phyloP scores from a whole-genome alignment of 2,113 vertebrate species.

The Osmerus eperlanus region DNA sequence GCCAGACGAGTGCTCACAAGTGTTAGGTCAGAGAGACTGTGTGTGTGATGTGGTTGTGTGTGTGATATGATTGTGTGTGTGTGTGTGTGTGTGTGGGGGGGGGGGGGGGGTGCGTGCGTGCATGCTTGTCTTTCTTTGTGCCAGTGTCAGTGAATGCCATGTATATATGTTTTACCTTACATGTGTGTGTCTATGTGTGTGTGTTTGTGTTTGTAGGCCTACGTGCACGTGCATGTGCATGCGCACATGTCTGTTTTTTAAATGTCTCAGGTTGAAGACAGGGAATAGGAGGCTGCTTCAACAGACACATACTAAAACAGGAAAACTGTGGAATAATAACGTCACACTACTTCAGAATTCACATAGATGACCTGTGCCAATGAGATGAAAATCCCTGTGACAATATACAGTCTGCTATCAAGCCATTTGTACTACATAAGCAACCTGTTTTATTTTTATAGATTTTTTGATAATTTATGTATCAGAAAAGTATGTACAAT shows the following conservation, averaged over 20 bases:
- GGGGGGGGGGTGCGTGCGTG: neutral
- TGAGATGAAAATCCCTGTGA: conserved; percentile 20
- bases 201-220: conserved; percentile 19
- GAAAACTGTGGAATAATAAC: conserved; percentile 31
- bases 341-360: conserved; percentile 6
- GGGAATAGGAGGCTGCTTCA: conserved; percentile 37
- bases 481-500: conserved; percentile 16
- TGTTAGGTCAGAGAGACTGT: conserved; percentile 29
- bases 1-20: conserved; percentile 40
- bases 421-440: neutral
- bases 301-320: conserved; percentile 29
- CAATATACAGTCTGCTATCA: neutral
- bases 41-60: neutral
- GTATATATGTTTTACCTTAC: neutral
- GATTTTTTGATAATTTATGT: neutral
- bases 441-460: conserved; percentile 2
- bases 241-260: neutral
- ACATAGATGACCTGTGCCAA: neutral
- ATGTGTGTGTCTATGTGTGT: conserved; percentile 14
- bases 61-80: neutral
- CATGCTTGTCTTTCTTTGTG: conserved; percentile 2
- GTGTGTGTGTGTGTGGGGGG: neutral
- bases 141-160: neutral
- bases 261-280: conserved; percentile 7
- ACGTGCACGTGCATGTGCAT: conserved; percentile 20